phyloP scores from a whole-genome alignment of 2,113 vertebrate genomes.

The Fukomys damarensis region DNA sequence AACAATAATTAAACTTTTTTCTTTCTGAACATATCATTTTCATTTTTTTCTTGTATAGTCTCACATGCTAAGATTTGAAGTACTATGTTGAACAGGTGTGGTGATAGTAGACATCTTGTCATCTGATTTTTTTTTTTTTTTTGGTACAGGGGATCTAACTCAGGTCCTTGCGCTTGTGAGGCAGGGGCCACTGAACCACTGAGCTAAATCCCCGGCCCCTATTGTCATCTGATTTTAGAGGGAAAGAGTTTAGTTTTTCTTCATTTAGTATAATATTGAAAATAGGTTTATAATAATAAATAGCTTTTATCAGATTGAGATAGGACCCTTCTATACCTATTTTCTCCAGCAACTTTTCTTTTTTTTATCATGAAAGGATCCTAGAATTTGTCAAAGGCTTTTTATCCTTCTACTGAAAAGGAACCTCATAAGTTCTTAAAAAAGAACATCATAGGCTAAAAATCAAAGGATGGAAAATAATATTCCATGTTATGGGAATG shows the following conservation, averaged over 20 bases:
- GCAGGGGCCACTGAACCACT: too few relatives aligned
- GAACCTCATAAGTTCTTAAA: neutral
- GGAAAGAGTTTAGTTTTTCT: neutral
- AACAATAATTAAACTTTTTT: neutral
- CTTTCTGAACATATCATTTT: neutral
- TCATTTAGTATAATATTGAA: neutral
- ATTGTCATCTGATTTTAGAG: neutral
- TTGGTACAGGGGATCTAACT: too few relatives aligned
- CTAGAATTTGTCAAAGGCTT: neutral
- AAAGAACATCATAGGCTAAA: neutral
- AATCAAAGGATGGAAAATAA: neutral
- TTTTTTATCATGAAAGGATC: neutral
- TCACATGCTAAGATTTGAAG: neutral
- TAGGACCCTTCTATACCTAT: neutral
- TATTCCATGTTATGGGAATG: too few relatives aligned
- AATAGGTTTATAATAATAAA: neutral
- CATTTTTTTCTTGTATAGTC: neutral
- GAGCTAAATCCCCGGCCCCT: too few relatives aligned
- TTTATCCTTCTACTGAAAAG: neutral
- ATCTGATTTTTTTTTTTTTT: neutral
- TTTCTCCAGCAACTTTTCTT: neutral
- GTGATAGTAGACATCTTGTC: neutral
- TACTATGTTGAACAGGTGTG: neutral
- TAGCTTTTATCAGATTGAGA: neutral
- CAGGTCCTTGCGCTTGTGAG: too few relatives aligned